Conservation (phyloP, 2,113 vertebrate species). For the Apteryx mantelli region DNA sequence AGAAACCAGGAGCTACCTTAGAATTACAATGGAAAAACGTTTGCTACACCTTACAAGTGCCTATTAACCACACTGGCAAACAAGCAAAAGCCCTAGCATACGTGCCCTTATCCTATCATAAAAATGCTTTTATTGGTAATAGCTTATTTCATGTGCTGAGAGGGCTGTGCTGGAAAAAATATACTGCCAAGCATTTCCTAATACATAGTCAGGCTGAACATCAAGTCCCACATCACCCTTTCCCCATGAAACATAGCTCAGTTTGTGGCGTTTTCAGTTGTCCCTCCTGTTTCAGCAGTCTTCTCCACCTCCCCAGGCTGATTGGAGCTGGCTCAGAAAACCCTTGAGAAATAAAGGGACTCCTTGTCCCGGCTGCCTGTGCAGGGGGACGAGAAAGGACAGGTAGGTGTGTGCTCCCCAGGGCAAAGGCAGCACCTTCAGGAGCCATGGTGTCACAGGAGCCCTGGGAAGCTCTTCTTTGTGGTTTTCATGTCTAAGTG, state of each 20-base stretch:
- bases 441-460: too few relatives aligned
- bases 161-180: background rate
- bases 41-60: background rate
- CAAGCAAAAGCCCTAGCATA: background rate
- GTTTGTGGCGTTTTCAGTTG: background rate
- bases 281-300: rapidly evolving
- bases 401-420: too few relatives aligned
- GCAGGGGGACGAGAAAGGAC: too few relatives aligned
- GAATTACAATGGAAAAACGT: background rate
- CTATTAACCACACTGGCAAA: background rate
- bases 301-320: background rate
- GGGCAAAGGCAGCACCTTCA: too few relatives aligned
- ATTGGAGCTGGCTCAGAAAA: background rate
- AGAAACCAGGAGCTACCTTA: background rate
- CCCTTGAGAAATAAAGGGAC: background rate
- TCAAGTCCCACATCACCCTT: rapidly evolving
- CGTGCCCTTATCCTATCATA: background rate
- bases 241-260: background rate
- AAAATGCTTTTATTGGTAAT: constrained; percentile 1
- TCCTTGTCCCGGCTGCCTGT: background rate
- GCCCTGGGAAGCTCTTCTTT: background rate
- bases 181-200: background rate
- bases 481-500: background rate
- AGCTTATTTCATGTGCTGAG: background rate
- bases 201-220: background rate